Base-by-base conservation (phyloP, 1,140 invertebrate species). In the Eupeodes corollae region DNA sequence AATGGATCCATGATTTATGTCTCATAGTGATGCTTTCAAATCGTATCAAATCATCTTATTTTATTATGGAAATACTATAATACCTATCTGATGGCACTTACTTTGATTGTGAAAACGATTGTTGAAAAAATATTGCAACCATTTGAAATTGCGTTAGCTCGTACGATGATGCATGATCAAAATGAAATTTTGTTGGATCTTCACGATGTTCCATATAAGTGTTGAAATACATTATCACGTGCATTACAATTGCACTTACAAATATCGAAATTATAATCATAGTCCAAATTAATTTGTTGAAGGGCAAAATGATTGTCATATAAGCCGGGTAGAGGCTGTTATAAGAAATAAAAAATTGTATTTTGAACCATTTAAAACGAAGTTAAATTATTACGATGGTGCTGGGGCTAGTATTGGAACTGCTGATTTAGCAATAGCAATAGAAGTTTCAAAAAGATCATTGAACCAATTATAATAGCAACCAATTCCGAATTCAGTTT, bases 381-480 rank as follows among this genome's bases (percentile, higher is more conserved):
- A 14, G 13, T 6, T 6, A 26, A n/a, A 21, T 0, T 45, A 50
- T 52, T 18, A 66, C 63, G 47, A 50, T n/a, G 63, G 57, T 6
- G 57, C 61, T 15, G 63, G 63, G 30, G 61, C 63, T 8, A 66
- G 34, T 5, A 66, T 48, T 2, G 63, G 60, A 0, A 66, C 59
- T 5, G 63, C 57, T 0, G 63, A 67, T 15, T 61, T 55, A 2
- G 63, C 57, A 33, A 67, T 66, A 18, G 54, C 45, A 14, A 52
- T 40, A 8, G 63, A 66, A 13, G 55, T 61, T 50, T 67, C 63
- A 6, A 58, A 61, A 2, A 67, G 57, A 34, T 51, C 50, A 48
- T 60, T 46, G 12, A 67, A 67, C 63, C 63, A 67, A 48, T 67
- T 67, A 53, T 67, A 67, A 12, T 63, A 55, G 46, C 63, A 67